phyloP scores from a whole-genome alignment of 92 coral and sea anemone genomes.

The Phenganax stokvisi region DNA sequence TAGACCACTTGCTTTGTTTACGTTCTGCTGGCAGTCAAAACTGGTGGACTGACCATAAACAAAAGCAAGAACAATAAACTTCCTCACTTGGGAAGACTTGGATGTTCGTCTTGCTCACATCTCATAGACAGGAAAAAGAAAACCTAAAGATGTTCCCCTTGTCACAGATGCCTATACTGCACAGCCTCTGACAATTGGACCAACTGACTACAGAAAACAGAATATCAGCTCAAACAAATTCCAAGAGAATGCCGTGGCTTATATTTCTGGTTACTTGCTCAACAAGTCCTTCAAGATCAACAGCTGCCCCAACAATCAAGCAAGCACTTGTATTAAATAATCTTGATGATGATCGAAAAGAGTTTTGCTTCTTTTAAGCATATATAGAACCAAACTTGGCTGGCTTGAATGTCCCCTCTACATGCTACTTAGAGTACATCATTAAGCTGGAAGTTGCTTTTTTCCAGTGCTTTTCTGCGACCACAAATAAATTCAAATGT shows the following conservation, averaged over 20 bases:
- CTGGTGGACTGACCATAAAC: too few relatives aligned
- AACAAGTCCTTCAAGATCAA: constrained; percentile 13
- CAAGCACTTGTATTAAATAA: background rate
- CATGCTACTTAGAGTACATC: background rate
- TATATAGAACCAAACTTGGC: background rate
- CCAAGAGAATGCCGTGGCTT: constrained; percentile 8
- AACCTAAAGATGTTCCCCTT: too few relatives aligned
- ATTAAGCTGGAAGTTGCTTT: constrained; percentile 3
- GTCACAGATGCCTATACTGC: background rate
- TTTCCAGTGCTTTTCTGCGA: background rate
- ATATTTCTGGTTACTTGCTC: constrained; percentile 4
- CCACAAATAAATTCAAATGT: too few relatives aligned
- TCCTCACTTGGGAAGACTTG: too few relatives aligned
- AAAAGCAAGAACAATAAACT: too few relatives aligned
- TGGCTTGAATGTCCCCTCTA: constrained; percentile 4
- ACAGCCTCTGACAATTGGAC: constrained; percentile 12
- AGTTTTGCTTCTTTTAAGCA: background rate
- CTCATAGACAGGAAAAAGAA: too few relatives aligned
- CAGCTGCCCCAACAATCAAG: background rate
- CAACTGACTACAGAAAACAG: constrained; percentile 8
- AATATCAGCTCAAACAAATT: background rate
- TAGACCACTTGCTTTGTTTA: too few relatives aligned
- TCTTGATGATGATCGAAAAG: background rate
- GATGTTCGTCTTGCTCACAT: too few relatives aligned
- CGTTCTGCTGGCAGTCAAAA: too few relatives aligned